Percentiles rank a stretch among this genome's conserved stretches.
phyloP scores from a whole-genome alignment of 1,140 invertebrate species.

The Lucilia cuprina region DNA sequence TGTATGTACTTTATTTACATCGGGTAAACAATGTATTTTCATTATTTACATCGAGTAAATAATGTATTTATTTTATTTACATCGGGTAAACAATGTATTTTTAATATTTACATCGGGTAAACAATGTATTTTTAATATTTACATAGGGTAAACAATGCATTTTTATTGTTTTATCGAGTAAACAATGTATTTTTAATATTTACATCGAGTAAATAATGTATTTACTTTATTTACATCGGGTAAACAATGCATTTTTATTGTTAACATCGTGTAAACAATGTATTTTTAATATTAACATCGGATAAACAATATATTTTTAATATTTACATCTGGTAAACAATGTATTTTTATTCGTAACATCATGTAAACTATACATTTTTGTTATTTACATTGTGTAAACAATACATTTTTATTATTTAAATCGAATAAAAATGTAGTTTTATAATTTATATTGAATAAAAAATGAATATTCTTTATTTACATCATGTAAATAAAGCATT shows the following conservation, averaged over 20 bases:
- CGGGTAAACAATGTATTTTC: too few species aligned
- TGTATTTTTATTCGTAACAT: neutral
- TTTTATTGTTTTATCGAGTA: neutral
- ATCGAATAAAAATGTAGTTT: too few species aligned
- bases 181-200: too few species aligned
- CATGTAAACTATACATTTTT: neutral
- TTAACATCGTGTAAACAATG: neutral
- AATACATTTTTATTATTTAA: too few species aligned
- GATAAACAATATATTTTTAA: too few species aligned
- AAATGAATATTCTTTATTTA: neutral
- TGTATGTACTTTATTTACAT: neutral
- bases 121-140: too few species aligned
- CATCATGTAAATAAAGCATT: neutral
- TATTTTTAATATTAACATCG: neutral
- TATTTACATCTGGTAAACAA: neutral
- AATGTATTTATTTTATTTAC: neutral
- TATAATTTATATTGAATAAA: neutral
- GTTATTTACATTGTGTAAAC: too few species aligned
- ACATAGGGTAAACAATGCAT: too few species aligned
- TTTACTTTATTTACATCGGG: neutral
- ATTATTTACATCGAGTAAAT: neutral
- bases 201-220: too few species aligned
- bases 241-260: neutral
- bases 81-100: too few species aligned
- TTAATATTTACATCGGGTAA: too few species aligned